These are phyloP conservation scores for Catalaphyllia jardinei DNA, from an alignment of 64 coral and sea anemone genomes.

Conservation along the genomic window DNA sequence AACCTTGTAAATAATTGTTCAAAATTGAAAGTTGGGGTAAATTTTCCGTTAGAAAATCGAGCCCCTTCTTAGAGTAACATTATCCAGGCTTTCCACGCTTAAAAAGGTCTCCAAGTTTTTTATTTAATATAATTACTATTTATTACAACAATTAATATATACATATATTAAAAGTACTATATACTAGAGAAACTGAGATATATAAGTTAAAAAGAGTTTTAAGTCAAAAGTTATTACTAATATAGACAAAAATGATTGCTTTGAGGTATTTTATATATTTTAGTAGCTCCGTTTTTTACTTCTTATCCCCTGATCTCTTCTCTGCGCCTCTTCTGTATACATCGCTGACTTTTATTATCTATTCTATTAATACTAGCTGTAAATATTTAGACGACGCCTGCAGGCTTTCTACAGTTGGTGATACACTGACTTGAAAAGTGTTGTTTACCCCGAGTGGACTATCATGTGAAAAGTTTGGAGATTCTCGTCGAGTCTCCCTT, in stretches of 20 bases:
- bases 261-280: not conserved
- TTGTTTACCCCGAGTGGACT: no score
- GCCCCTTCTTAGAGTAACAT: no score
- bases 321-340: not conserved
- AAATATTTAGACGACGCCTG: no score
- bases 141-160: not conserved
- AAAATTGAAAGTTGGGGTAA: no score
- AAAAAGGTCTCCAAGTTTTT: not conserved
- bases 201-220: not conserved
- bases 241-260: not conserved
- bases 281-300: not conserved
- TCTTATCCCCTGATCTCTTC: not conserved
- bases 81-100: not conserved
- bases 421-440: no score
- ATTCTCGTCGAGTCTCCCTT: no score
- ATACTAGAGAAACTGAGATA: not conserved
- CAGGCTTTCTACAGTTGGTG: no score
- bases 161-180: not conserved
- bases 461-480: no score
- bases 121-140: slow-evolving; percentile 7
- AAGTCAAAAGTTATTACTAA: not conserved
- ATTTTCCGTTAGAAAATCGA: no score
- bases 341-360: no score
- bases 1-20: no score
- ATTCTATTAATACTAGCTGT: no score